Evolutionary conservation across 2,797 vertebrate genomes (phyloP).

Genomic region (Enteromius thamalakanensis): DNA sequence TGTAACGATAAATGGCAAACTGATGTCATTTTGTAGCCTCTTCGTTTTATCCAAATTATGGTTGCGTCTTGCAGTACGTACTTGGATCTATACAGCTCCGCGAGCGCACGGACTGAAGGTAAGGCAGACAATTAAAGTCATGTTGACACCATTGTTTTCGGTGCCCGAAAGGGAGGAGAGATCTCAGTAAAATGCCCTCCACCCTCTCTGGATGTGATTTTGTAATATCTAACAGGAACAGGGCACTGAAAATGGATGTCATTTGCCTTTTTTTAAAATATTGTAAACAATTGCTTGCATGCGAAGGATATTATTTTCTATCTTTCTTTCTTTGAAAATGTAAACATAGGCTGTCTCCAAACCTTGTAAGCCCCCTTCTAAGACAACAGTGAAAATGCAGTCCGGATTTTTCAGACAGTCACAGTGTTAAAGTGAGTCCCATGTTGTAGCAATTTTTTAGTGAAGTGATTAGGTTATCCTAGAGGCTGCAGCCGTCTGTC

Average conservation of each 20-base stretch:
- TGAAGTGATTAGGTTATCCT: constrained; percentile 37
- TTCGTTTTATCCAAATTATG: neutral
- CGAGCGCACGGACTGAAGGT: constrained; percentile 40
- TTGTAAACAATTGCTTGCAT: neutral
- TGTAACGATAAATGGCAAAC: neutral
- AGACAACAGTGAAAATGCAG: neutral
- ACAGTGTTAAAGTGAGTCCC: constrained; percentile 5
- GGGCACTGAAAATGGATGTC: neutral
- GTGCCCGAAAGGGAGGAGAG: constrained; percentile 20
- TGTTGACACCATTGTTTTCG: constrained; percentile 44
- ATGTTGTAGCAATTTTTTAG: constrained; percentile 11
- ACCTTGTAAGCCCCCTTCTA: neutral
- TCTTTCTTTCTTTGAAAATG: neutral
- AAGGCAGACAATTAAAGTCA: constrained; percentile 39
- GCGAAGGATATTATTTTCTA: no score
- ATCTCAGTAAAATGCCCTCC: neutral
- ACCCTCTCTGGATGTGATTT: constrained; percentile 5
- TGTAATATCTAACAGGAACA: neutral
- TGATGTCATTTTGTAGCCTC: neutral
- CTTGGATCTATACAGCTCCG: constrained; percentile 3
- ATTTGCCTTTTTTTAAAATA: neutral
- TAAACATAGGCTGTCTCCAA: neutral
- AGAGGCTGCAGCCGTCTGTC: constrained; percentile 1
- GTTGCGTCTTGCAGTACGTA: neutral
- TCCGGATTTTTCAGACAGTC: neutral